These are phyloP conservation scores for Augochlora pura DNA, from an alignment of 1,140 invertebrate species.

Conservation along the genomic window DNA sequence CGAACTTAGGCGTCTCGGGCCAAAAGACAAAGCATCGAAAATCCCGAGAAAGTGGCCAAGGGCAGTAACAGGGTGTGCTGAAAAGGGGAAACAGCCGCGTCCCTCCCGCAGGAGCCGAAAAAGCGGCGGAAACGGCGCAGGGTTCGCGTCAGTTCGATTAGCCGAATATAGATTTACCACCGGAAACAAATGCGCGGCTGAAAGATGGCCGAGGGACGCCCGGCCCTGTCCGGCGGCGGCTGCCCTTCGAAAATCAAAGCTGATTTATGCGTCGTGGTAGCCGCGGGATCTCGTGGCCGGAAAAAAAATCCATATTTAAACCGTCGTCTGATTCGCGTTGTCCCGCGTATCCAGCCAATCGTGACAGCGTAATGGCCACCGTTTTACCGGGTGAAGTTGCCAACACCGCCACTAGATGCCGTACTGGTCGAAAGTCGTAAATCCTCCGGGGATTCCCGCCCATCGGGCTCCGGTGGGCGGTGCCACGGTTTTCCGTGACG, in stretches of 20 bases:
- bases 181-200: conserved; percentile 53
- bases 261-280: conserved; percentile 47
- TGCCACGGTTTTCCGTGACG: conserved; percentile 68
- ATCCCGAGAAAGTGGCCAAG: neutral
- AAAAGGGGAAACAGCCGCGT: neutral
- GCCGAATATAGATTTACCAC: conserved; percentile 77
- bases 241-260: conserved; percentile 51
- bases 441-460: conserved; percentile 78
- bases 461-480: conserved; percentile 76
- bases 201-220: neutral
- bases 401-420: conserved; percentile 75
- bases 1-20: no score
- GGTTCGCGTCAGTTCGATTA: conserved; percentile 66
- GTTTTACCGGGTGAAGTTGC: conserved; percentile 57
- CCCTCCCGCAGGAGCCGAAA: neutral
- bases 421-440: conserved; percentile 71
- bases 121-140: conserved; percentile 35
- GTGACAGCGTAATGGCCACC: conserved; percentile 79
- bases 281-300: conserved; percentile 22
- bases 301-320: conserved; percentile 71
- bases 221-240: neutral
- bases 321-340: conserved; percentile 76
- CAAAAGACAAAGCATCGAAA: neutral
- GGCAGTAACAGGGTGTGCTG: neutral
- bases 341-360: conserved; percentile 76